Conservation (phyloP, 2,888 invertebrate species). For the Drepanosiphum platanoidis region DNA sequence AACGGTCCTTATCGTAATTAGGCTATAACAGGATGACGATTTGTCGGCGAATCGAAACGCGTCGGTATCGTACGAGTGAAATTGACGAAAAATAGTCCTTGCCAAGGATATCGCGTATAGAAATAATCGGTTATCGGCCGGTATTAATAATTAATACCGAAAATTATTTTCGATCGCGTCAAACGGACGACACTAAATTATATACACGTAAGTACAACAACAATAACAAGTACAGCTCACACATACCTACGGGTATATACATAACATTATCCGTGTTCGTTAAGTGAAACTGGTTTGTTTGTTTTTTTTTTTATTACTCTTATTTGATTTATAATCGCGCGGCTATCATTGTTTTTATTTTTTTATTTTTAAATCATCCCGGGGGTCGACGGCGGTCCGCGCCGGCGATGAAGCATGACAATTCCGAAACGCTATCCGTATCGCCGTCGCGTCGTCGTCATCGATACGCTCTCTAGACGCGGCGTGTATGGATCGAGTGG, state of each 20-base stretch:
- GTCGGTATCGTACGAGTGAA: too few species aligned
- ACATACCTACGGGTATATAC: background rate
- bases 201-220: background rate
- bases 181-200: background rate
- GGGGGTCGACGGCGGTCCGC: background rate
- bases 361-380: constrained; percentile 25
- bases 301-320: background rate
- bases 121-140: too few species aligned
- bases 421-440: constrained; percentile 23
- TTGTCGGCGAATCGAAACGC: too few species aligned
- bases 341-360: constrained; percentile 48
- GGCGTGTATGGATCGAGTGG: too few species aligned
- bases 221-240: background rate
- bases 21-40: too few species aligned
- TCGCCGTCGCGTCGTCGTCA: background rate
- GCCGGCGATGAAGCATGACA: constrained; percentile 34
- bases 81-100: too few species aligned
- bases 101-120: too few species aligned
- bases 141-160: too few species aligned
- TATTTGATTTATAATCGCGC: constrained; percentile 41
- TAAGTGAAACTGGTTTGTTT: constrained; percentile 33
- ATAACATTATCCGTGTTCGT: background rate
- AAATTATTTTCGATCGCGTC: constrained; percentile 12
- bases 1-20: too few species aligned
- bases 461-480: background rate